Base-by-base conservation (phyloP, 2,888 invertebrate species). In the Stomorhina lunata region DNA sequence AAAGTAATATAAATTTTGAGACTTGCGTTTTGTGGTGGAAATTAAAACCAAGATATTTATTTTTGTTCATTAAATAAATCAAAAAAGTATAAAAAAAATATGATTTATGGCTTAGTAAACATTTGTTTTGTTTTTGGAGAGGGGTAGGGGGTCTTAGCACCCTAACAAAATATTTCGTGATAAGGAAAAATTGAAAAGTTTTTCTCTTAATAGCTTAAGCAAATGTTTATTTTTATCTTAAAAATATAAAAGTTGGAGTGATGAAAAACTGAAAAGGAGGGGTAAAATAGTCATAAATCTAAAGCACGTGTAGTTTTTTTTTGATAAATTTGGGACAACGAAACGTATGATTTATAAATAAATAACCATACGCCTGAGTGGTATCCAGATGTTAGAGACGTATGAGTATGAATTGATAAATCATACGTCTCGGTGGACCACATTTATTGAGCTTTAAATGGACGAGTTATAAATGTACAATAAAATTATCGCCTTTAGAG, bases 31-130 rank as follows among this genome's bases (percentile, higher is more conserved):
- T n/a, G n/a, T n/a, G n/a, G n/a, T n/a, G n/a, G n/a, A n/a, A n/a
- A n/a, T n/a, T n/a, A n/a, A 1, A 9, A 2, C 7, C 4, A 15
- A 53, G 15, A 34, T 15, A 48, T n/a, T 12, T n/a, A 53, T 6
- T 25, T 6, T 25, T 53, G 32, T n/a, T 7, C 50, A 53, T 68
- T 61, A 61, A 63, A 45, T 65, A 27, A 34, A 57, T 34, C 25
- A 25, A 17, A 43, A 55, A 37, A 63, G 53, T 75, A n/a, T n/a
- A n/a, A n/a, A n/a, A n/a, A n/a, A n/a, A n/a, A n/a, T 75, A 43
- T 75, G 75, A 75, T 75, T 75, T 66, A 75, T 75, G 22, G 17
- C 43, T 45, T 57, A 37, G 65, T 32, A 63, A 61, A 77, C 32
- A 59, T 61, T 61, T 65, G 10, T 25, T 45, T 37, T 29, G 9